Base-by-base conservation (phyloP, 2,888 invertebrate species). In the Noctua pronuba region DNA sequence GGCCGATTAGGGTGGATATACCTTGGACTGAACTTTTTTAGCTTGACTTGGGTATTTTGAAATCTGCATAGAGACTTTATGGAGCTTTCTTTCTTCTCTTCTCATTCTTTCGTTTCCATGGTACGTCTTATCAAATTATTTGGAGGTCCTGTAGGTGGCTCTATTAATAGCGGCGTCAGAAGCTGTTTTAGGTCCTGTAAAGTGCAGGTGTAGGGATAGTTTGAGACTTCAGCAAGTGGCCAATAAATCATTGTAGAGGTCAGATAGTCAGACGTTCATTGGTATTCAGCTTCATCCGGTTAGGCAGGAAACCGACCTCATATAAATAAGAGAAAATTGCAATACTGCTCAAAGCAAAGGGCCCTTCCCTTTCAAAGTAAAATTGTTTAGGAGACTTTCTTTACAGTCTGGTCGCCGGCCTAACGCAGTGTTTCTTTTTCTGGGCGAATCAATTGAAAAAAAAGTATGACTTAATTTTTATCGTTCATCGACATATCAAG, bases 1-100 rank as follows among this genome's bases (percentile, higher is more conserved):
- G 91, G 41, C 79, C 73, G 85, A 80, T 72, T 89, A 87, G 38
- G 81, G 86, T 93, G 95, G 96, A 95, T 91, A 92, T 79, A 76
- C 90, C 60, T 71, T 65, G 72, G 38, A 77, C 41, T 79, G 28
- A 82, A n/a, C 46, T 31, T 49, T 73, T 70, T 55, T 10, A 46
- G n/a, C 28, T 28, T 10, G 4, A 21, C 8, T 28, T 35, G 11
- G 2, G 8, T 31, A 21, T 28, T 38, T 31, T 46, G 3, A 16
- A 21, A 55, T 6, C 2, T 3, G 13, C 1, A 4, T 16, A 1
- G 49, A 28, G 24, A 13, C 73, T 35, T 31, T 24, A 24, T 24
- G 13, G 64, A 24, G 8, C n/a, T n/a, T n/a, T n/a, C n/a, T n/a
- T n/a, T n/a, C n/a, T n/a, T n/a, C n/a, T n/a, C 6, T 24, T 38